Evolutionary conservation across 2,888 invertebrate genomes (phyloP).

Genomic region (Drosophila greeni): DNA sequence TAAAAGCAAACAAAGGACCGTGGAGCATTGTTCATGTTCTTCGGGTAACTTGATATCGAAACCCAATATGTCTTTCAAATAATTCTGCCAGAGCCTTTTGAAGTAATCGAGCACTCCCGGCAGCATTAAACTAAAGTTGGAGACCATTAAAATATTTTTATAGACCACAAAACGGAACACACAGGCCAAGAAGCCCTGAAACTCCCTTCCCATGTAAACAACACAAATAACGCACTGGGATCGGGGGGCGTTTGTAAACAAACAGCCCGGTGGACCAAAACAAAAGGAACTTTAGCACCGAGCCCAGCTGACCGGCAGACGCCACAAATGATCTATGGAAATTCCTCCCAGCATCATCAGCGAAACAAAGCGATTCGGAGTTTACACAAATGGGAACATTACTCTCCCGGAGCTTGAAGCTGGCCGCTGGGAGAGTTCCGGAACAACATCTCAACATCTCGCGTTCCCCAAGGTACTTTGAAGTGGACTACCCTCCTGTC

Average conservation of each 20-base stretch:
- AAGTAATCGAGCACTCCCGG: slow-evolving; percentile 39
- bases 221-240: slow-evolving; percentile 19
- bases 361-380: slow-evolving; percentile 40
- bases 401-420: slow-evolving; percentile 53
- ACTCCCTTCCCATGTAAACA: slow-evolving; percentile 32
- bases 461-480: slow-evolving; percentile 47
- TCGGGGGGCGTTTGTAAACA: slow-evolving; percentile 36
- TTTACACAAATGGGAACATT: slow-evolving; percentile 57
- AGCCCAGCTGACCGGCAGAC: slow-evolving; percentile 51
- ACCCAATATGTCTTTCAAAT: slow-evolving; percentile 54
- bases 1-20: slow-evolving; percentile 57
- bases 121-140: slow-evolving; percentile 49
- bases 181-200: slow-evolving; percentile 25
- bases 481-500: slow-evolving; percentile 44
- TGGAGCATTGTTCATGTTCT: slow-evolving; percentile 32
- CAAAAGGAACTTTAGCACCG: slow-evolving; percentile 37
- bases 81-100: slow-evolving; percentile 54
- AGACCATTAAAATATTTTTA: slow-evolving; percentile 57
- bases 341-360: slow-evolving; percentile 39
- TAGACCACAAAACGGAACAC: slow-evolving; percentile 41
- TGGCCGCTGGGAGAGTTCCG: slow-evolving; percentile 21
- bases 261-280: slow-evolving; percentile 35
- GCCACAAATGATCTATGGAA: slow-evolving; percentile 66
- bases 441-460: slow-evolving; percentile 12
- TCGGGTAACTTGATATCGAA: slow-evolving; percentile 61